phyloP scores from a whole-genome alignment of 2,888 invertebrate genomes.

The Diabrotica balteata region DNA sequence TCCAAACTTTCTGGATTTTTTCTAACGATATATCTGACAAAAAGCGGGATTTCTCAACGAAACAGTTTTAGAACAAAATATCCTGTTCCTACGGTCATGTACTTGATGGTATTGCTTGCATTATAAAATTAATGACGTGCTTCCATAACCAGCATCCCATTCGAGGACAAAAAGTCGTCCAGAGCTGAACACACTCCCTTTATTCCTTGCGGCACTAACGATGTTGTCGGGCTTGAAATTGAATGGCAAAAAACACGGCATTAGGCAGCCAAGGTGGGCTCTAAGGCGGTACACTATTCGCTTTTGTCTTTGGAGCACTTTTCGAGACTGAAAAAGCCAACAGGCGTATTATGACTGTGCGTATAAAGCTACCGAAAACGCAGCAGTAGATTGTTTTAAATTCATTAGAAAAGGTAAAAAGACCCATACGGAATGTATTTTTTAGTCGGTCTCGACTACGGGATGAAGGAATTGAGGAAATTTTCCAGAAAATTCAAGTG shows the following conservation, averaged over 20 bases:
- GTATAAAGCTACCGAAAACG: constrained; percentile 1
- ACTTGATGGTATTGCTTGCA: not conserved
- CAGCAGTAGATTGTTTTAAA: not conserved
- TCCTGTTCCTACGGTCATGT: too few species aligned
- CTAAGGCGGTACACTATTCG: constrained; percentile 16
- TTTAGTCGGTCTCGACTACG: too few species aligned
- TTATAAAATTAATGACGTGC: constrained; percentile 14
- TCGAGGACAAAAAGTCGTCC: constrained; percentile 4
- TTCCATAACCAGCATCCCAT: constrained; percentile 5
- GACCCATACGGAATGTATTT: too few species aligned
- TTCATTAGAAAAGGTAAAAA: constrained; percentile 1
- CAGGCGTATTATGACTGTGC: constrained; percentile 2
- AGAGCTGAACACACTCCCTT: constrained; percentile 7
- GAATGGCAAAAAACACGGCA: constrained; percentile 28
- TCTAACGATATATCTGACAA: too few species aligned
- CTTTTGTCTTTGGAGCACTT: constrained; percentile 24
- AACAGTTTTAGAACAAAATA: too few species aligned
- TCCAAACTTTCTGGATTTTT: too few species aligned
- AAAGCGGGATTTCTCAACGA: too few species aligned
- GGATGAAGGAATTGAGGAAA: too few species aligned
- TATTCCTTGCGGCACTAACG: constrained; percentile 6
- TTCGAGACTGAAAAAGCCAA: constrained; percentile 2
- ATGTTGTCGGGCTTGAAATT: constrained; percentile 22
- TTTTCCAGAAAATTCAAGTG: too few species aligned
- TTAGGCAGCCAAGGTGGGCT: constrained; percentile 26